Evolutionary conservation across 2,113 vertebrate genomes (phyloP).

Genomic region (Delphinus delphis): DNA sequence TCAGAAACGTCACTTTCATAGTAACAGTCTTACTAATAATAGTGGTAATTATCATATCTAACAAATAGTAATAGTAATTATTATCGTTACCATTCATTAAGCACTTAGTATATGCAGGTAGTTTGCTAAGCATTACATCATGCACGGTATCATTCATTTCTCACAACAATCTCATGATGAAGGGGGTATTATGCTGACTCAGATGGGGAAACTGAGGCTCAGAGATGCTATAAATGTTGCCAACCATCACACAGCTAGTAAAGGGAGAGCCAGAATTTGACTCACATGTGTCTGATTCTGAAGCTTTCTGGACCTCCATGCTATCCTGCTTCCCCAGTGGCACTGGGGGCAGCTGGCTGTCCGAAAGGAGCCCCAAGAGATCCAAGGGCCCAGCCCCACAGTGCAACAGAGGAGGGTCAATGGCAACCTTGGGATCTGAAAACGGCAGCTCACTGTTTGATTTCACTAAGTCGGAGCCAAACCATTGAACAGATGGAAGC

Average conservation of each 20-base stretch:
- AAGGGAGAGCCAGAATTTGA: background rate
- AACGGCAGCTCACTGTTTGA: background rate
- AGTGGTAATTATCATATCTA: background rate
- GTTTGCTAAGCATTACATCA: background rate
- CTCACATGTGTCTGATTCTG: background rate
- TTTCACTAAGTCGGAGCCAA: background rate
- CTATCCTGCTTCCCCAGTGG: background rate
- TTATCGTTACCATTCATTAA: background rate
- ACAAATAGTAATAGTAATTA: background rate
- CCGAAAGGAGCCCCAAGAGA: background rate
- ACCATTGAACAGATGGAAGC: background rate
- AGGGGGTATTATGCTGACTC: background rate
- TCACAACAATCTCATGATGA: background rate
- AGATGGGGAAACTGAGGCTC: background rate
- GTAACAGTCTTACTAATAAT: background rate
- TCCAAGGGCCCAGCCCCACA: background rate
- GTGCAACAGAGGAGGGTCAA: background rate
- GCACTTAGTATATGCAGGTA: background rate
- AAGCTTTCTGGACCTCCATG: background rate
- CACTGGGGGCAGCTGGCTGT: background rate
- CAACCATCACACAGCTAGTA: background rate
- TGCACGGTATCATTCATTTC: fast-evolving
- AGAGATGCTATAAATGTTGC: background rate
- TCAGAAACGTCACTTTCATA: background rate
- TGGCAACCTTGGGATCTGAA: background rate